These are phyloP conservation scores for Poeciliopsis presidionis DNA, from an alignment of 2,797 vertebrate genomes.

Conservation along the genomic window DNA sequence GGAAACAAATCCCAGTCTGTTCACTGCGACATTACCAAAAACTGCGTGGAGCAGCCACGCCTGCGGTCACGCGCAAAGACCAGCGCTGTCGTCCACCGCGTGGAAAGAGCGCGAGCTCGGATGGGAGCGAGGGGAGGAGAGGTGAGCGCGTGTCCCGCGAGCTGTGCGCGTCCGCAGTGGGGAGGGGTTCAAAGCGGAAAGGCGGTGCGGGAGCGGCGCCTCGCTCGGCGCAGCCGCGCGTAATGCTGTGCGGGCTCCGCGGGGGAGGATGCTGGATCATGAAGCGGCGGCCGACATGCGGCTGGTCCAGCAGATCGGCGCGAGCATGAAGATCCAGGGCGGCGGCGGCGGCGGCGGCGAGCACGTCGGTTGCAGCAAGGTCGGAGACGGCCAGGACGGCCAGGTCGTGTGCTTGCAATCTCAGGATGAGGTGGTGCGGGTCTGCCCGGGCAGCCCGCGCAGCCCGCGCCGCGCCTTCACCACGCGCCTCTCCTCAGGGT, in stretches of 20 bases:
- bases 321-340: slow-evolving; percentile 71
- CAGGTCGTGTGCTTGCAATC: slow-evolving; percentile 67
- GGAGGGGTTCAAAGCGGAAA: slow-evolving; percentile 31
- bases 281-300: slow-evolving; percentile 66
- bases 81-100: slow-evolving; percentile 31
- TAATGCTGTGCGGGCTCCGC: slow-evolving; percentile 34
- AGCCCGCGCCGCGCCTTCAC: slow-evolving; percentile 60
- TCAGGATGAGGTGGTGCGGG: slow-evolving; percentile 68
- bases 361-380: slow-evolving; percentile 66
- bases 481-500: slow-evolving; percentile 70
- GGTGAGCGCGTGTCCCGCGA: neutral
- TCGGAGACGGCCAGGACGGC: slow-evolving; percentile 54
- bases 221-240: slow-evolving; percentile 41
- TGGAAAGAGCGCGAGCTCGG: neutral
- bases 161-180: slow-evolving; percentile 1
- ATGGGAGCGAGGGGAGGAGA: slow-evolving; percentile 8
- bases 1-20: neutral
- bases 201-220: slow-evolving; percentile 14
- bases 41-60: neutral
- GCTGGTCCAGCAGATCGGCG: slow-evolving; percentile 60
- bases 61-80: slow-evolving; percentile 48
- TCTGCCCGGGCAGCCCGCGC: slow-evolving; percentile 65
- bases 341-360: slow-evolving; percentile 44
- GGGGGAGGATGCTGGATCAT: slow-evolving; percentile 62
- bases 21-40: neutral